Conservation (phyloP, 2,888 invertebrate species). For the Agriotes lineatus region DNA sequence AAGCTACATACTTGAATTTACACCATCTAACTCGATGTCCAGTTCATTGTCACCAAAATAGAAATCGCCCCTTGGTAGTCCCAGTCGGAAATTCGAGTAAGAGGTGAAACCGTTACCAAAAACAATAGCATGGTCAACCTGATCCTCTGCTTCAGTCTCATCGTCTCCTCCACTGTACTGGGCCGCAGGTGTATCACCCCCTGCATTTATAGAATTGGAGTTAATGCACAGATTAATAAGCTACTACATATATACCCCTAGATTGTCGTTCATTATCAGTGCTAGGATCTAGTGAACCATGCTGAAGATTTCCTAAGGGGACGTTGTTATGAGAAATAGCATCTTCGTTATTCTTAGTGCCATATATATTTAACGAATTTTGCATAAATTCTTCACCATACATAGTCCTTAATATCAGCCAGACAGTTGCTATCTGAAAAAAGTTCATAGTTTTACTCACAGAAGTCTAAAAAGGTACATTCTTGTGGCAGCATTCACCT, state of each 20-base stretch:
- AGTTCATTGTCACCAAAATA: constrained; percentile 77
- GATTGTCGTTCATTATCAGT: constrained; percentile 58
- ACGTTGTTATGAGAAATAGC: constrained; percentile 50
- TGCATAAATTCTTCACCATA: constrained; percentile 66
- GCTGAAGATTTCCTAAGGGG: constrained; percentile 46
- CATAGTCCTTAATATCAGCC: constrained; percentile 73
- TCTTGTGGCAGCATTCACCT: no score
- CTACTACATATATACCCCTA: constrained; percentile 54
- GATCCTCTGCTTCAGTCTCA: constrained; percentile 79
- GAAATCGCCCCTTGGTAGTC: constrained; percentile 72
- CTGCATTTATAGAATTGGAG: no score
- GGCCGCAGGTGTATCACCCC: constrained; percentile 61
- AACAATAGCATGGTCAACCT: constrained; percentile 68
- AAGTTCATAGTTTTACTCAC: constrained; percentile 2
- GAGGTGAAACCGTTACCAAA: constrained; percentile 70
- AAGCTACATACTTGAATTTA: constrained; percentile 58
- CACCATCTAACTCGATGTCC: constrained; percentile 67
- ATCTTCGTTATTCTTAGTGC: constrained; percentile 36
- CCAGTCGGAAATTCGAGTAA: constrained; percentile 60
- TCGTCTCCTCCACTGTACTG: constrained; percentile 75
- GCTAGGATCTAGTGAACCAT: constrained; percentile 52
- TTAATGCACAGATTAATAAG: no score
- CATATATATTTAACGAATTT: constrained; percentile 49
- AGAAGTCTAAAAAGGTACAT: no score
- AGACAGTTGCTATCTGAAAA: constrained; percentile 69